phyloP scores from a whole-genome alignment of 2,113 vertebrate genomes.

The Spheniscus mendiculus region DNA sequence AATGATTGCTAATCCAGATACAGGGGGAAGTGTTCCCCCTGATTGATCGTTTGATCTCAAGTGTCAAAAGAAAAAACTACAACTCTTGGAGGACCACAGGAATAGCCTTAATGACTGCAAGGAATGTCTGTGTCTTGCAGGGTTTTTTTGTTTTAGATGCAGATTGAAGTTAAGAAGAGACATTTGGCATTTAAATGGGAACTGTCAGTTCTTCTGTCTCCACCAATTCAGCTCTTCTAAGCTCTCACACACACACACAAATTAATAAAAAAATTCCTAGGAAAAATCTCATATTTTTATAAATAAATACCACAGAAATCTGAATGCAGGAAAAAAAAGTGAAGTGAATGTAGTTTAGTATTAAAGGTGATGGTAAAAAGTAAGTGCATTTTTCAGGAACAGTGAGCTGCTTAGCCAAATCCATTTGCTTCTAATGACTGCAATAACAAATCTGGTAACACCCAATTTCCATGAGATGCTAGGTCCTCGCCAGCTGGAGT shows the following conservation, averaged over 20 bases:
- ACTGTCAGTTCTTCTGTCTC: neutral
- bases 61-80: neutral
- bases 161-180: neutral
- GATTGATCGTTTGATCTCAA: neutral
- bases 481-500: neutral
- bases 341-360: neutral
- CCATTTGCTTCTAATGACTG: neutral
- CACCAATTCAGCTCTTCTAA: neutral
- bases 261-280: neutral
- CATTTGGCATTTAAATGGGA: conserved; percentile 26
- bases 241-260: neutral
- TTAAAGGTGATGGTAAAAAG: neutral
- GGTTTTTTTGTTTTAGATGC: neutral
- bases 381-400: neutral
- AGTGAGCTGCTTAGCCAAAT: neutral
- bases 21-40: neutral
- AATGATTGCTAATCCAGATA: conserved; percentile 22
- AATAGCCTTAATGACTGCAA: neutral
- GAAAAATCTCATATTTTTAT: neutral
- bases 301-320: neutral
- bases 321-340: neutral
- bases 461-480: neutral
- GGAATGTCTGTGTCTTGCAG: conserved; percentile 22
- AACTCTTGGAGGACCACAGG: neutral
- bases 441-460: neutral